Evolutionary conservation across 2,888 invertebrate species (phyloP), one percentile per base, ranked within the genome.

Genomic region (Apamea epomidion): DNA sequence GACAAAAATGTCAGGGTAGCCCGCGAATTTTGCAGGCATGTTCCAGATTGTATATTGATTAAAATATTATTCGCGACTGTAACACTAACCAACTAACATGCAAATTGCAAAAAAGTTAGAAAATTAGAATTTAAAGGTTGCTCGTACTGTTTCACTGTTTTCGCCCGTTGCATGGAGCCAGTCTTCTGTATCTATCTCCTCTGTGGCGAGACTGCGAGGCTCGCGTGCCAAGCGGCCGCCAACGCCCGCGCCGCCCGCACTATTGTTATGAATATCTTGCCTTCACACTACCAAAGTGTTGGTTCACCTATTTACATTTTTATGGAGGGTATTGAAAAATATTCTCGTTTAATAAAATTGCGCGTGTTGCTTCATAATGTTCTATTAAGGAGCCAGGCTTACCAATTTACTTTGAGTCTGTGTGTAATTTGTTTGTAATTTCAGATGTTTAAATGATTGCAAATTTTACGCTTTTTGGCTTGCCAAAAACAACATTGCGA

Each of bases 261-360:
- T 90, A 89, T 90, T 90, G 86, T 90, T 90, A 89, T 88, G 89
- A 90, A 89, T 88, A 91, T 89, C 88, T 89, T 90, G 82, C 82
- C 87, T 87, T 87, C 84, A 80, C 84, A 88, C 83, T 78, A 84
- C 78, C 77, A 74, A 81, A 86, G 86, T 84, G 83, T 87, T 86
- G 80, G 81, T 88, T 88, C 77, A 79, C 74, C 77, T 74, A 90
- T 90, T 90, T 83, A 85, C 90, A 90, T 89, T 87, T 90, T 89
- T 90, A 90, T 90, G 78, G 76, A 45, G 75, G 78, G 78, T 84
- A 84, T 90, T 85, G 82, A 87, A 83, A 84, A 83, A 80, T 87
- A 72, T 81, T 83, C 81, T 68, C 74, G 68, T 82, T 82, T 78
- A 84, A 86, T 81, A 84, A 84, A 71, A 80, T 76, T 78, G 79